Percentiles rank a stretch among this genome's conserved stretches.
These are phyloP conservation scores for Ptiloglossa arizonensis DNA, from an alignment of 1,140 invertebrate species.

Conservation along the genomic window DNA sequence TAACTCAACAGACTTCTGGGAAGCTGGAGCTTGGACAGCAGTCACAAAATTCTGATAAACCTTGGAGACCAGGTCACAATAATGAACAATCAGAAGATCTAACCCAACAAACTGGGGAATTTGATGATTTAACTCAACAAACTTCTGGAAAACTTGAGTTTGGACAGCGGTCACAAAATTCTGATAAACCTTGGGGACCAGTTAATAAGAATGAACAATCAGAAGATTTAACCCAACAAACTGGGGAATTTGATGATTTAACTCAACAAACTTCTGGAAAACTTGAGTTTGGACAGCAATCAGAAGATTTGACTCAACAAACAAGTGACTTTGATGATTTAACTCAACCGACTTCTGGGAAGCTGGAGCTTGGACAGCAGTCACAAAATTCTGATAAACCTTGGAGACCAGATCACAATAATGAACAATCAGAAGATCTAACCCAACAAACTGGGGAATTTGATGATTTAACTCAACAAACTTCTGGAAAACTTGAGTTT, in stretches of 20 bases:
- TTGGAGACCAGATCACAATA: neutral
- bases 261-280: constrained; percentile 46
- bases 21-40: constrained; percentile 74
- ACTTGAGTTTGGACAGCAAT: constrained; percentile 71
- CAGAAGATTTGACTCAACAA: constrained; percentile 55
- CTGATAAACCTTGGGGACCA: neutral
- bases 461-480: constrained; percentile 63
- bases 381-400: constrained; percentile 43
- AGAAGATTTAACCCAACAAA: constrained; percentile 49
- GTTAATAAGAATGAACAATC: neutral
- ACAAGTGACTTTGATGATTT: too few species aligned
- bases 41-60: constrained; percentile 43
- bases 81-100: constrained; percentile 50
- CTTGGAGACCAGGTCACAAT: neutral
- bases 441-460: constrained; percentile 11
- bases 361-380: constrained; percentile 74
- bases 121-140: constrained; percentile 57
- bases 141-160: constrained; percentile 71
- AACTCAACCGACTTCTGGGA: constrained; percentile 56
- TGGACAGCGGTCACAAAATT: constrained; percentile 66
- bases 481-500: constrained; percentile 71
- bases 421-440: constrained; percentile 23
- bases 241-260: constrained; percentile 38
- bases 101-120: constrained; percentile 33
- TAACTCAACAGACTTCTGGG: constrained; percentile 57